phyloP scores from a whole-genome alignment of 2,797 vertebrate species.

The Hoplostethus mediterraneus region DNA sequence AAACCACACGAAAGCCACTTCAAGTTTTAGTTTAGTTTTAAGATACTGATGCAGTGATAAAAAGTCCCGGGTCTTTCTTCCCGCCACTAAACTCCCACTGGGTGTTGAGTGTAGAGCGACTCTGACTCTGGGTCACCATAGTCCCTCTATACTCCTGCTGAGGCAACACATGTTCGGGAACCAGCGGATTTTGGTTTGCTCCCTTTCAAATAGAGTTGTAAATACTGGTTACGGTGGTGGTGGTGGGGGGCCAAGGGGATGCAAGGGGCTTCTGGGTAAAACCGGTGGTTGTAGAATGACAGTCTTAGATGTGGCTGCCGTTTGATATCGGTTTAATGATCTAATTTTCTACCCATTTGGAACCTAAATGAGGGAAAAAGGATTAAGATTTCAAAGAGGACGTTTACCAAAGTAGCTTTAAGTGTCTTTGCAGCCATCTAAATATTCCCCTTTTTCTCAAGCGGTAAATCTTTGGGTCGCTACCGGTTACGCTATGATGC shows the following conservation, averaged over 20 bases:
- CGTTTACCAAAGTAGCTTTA: constrained; percentile 31
- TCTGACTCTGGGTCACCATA: constrained; percentile 56
- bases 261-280: constrained; percentile 59
- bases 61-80: background rate
- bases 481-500: constrained; percentile 10
- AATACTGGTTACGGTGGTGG: constrained; percentile 74
- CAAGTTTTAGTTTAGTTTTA: constrained; percentile 16
- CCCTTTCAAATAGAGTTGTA: constrained; percentile 72
- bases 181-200: constrained; percentile 65
- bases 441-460: constrained; percentile 5
- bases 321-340: constrained; percentile 75
- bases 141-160: constrained; percentile 46
- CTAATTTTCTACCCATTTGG: constrained; percentile 60
- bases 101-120: constrained; percentile 36
- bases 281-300: constrained; percentile 48
- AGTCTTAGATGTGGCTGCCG: constrained; percentile 74
- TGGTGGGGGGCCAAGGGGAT: constrained; percentile 32
- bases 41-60: constrained; percentile 17
- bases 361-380: constrained; percentile 40
- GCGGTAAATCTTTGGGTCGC: constrained; percentile 7
- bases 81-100: constrained; percentile 15
- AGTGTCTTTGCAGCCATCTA: constrained; percentile 7
- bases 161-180: constrained; percentile 73
- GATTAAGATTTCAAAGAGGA: constrained; percentile 32
- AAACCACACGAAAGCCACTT: constrained; percentile 46